Percentiles rank a stretch among this genome's conserved stretches.
These are phyloP conservation scores for Onchidella celtica DNA, from an alignment of 2,888 invertebrate species.

Conservation along the genomic window DNA sequence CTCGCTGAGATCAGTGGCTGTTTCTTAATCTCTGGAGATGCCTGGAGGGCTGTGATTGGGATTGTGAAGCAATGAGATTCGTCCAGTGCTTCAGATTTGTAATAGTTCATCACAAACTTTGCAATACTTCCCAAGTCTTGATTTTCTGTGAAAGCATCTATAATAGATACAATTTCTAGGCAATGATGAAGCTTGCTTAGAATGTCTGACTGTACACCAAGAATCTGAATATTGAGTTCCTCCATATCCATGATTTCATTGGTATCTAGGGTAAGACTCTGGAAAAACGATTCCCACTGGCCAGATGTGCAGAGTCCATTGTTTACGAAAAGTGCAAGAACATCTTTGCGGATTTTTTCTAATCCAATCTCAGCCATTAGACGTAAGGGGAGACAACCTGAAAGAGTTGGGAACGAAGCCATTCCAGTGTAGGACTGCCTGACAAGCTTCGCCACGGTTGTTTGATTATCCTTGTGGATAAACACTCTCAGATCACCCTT, in stretches of 20 bases:
- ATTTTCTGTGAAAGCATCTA: conserved; percentile 35
- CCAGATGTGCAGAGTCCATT: conserved; percentile 62
- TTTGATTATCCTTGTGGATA: conserved; percentile 70
- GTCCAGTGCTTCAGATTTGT: neutral
- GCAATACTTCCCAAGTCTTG: conserved; percentile 17
- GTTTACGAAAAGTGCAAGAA: conserved; percentile 64
- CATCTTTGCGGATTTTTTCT: conserved; percentile 72
- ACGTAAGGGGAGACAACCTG: conserved; percentile 64
- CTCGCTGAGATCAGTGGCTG: neutral
- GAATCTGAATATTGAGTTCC: conserved; percentile 1
- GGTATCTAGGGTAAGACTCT: neutral
- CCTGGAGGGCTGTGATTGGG: conserved; percentile 42
- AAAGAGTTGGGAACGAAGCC: conserved; percentile 61
- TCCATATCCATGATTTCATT: conserved; percentile 33
- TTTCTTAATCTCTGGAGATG: conserved; percentile 28
- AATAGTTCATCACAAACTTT: conserved; percentile 10
- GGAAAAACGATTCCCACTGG: conserved; percentile 32
- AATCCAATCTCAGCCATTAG: conserved; percentile 73
- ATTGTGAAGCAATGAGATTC: neutral
- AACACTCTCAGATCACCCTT: conserved; percentile 68
- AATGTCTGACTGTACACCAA: neutral
- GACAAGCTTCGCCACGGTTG: conserved; percentile 71
- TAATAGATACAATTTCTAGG: conserved; percentile 21
- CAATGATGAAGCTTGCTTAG: conserved; percentile 34
- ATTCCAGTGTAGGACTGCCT: conserved; percentile 69